phyloP scores from a whole-genome alignment of 2,113 vertebrate species.

The Ptychochromis oligacanthus region DNA sequence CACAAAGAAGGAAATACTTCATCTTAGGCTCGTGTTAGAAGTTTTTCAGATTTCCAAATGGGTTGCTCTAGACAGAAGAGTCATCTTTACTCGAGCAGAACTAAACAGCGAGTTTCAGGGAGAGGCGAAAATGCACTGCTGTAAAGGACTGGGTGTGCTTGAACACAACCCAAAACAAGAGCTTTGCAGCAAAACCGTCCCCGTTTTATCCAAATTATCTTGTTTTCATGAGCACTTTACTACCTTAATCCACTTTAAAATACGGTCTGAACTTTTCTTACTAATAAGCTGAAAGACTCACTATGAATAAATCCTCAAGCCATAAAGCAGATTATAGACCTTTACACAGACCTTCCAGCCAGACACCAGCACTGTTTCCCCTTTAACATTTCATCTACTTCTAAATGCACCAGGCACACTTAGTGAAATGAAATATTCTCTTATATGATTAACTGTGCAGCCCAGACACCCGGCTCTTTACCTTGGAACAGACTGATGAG shows the following conservation, averaged over 20 bases:
- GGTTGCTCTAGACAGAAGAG: not conserved
- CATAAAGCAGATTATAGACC: not conserved
- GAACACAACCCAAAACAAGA: too few relatives aligned
- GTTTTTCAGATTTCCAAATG: accelerated
- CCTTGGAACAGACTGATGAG: slow-evolving; percentile 24
- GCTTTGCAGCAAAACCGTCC: too few relatives aligned
- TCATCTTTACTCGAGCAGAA: not conserved
- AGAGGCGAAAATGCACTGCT: not conserved
- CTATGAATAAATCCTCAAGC: not conserved
- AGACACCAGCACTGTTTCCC: not conserved
- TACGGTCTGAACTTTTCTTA: too few relatives aligned
- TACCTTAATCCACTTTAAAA: too few relatives aligned
- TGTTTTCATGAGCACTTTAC: too few relatives aligned
- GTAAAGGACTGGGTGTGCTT: not conserved
- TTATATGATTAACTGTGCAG: not conserved
- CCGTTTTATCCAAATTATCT: too few relatives aligned
- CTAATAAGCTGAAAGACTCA: too few relatives aligned
- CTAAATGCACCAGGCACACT: not conserved
- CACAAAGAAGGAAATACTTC: too few relatives aligned
- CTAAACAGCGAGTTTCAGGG: not conserved
- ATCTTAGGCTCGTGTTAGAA: too few relatives aligned
- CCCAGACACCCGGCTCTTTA: not conserved
- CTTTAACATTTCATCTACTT: not conserved
- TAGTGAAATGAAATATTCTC: not conserved
- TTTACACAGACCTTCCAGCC: accelerated